Evolutionary conservation across 1,140 invertebrate species (phyloP).

Genomic region (Limonius californicus): DNA sequence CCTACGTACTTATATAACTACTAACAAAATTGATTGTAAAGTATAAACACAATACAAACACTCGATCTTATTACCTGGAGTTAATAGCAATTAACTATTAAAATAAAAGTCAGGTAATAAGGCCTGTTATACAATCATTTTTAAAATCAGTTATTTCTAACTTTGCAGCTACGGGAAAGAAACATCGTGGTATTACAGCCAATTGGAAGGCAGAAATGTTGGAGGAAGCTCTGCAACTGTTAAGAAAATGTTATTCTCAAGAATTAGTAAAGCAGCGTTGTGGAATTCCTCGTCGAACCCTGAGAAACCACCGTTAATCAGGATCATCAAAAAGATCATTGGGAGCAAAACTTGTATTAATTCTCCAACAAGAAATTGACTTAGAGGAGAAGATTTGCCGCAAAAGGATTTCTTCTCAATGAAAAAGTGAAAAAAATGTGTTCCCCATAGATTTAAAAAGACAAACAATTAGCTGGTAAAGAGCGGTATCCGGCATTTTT

Average conservation of each 20-base stretch:
- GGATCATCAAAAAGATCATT: not conserved
- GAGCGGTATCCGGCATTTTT: slow-evolving; percentile 35
- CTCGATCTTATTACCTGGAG: not conserved
- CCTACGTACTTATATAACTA: no score
- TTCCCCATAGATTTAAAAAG: slow-evolving; percentile 29
- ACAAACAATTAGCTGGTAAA: slow-evolving; percentile 23
- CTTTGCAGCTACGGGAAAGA: slow-evolving; percentile 4
- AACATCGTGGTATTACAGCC: not conserved
- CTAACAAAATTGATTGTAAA: no score
- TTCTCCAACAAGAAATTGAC: slow-evolving; percentile 1
- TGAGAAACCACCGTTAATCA: slow-evolving; percentile 8
- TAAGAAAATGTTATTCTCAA: slow-evolving; percentile 10
- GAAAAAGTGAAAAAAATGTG: not conserved
- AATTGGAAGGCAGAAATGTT: slow-evolving; percentile 13
- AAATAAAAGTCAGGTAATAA: not conserved
- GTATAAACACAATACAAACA: no score
- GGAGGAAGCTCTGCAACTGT: not conserved
- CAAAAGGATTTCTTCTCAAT: slow-evolving; percentile 6
- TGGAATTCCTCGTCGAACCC: slow-evolving; percentile 16
- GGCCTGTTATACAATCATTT: not conserved
- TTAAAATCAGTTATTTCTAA: not conserved
- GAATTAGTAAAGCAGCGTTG: not conserved
- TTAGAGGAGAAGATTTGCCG: not conserved
- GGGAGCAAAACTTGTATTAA: slow-evolving; percentile 4
- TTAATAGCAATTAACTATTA: not conserved